Evolutionary conservation across 1,140 invertebrate genomes (phyloP).

Genomic region (Drosophila obscura): DNA sequence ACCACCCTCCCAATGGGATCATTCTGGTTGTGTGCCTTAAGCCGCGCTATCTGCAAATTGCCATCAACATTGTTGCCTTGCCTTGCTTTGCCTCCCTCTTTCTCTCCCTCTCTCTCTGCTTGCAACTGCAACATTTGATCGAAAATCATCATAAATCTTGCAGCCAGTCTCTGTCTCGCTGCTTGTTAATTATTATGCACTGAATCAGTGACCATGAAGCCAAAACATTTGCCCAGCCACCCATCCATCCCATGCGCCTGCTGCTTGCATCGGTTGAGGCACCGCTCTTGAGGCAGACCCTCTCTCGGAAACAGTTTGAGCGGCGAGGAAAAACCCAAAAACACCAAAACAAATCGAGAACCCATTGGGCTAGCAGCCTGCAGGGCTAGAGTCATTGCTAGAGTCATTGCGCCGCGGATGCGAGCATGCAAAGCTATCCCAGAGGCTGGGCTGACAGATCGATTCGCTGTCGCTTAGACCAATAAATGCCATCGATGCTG

Average conservation of each 20-base stretch:
- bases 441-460: neutral
- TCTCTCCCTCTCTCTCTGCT: neutral
- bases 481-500: constrained; percentile 37
- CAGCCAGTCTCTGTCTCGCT: constrained; percentile 24
- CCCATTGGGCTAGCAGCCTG: no score
- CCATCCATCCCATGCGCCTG: neutral
- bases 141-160: constrained; percentile 68
- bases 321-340: no score
- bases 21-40: no score
- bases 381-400: no score
- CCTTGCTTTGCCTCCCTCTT: neutral
- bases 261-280: no score
- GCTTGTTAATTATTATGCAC: constrained; percentile 74
- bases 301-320: no score
- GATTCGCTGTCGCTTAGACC: constrained; percentile 30
- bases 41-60: constrained; percentile 29
- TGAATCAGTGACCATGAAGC: constrained; percentile 76
- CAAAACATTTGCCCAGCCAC: constrained; percentile 27
- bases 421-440: no score
- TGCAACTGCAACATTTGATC: constrained; percentile 17
- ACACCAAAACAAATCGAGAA: no score
- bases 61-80: constrained; percentile 27
- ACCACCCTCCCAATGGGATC: neutral
- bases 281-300: no score
- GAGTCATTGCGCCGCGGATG: no score